Evolutionary conservation across 1,140 invertebrate species (phyloP).

Genomic region (Sipha flava): DNA sequence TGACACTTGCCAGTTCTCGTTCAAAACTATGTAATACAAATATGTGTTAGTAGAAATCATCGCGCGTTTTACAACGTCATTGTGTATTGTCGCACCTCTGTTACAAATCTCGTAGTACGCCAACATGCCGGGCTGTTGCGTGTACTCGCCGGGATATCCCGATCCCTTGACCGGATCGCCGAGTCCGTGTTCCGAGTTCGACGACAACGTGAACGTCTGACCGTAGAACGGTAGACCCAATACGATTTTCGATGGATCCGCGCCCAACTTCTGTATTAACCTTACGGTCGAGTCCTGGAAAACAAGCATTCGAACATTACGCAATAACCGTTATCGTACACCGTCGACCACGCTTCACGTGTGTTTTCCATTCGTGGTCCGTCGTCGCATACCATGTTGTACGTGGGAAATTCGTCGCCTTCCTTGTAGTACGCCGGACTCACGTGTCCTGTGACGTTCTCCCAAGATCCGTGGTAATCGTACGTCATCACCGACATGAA

Average conservation of each 20-base stretch:
- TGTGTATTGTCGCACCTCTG: conserved; percentile 49
- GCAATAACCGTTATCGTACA: no score
- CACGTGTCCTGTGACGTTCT: conserved; percentile 67
- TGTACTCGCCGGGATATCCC: conserved; percentile 70
- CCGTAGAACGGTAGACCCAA: conserved; percentile 84
- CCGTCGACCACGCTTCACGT: no score
- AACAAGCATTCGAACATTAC: not conserved
- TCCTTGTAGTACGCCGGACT: conserved; percentile 61
- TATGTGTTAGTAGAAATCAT: not conserved
- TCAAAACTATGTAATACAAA: conserved; percentile 36
- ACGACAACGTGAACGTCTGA: conserved; percentile 65
- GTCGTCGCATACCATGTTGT: conserved; percentile 61
- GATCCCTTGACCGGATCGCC: conserved; percentile 54
- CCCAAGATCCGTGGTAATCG: conserved; percentile 83
- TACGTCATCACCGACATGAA: conserved; percentile 84
- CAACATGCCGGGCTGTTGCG: conserved; percentile 80
- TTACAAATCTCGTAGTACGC: conserved; percentile 83
- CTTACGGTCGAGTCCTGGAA: conserved; percentile 68
- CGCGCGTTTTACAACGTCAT: not conserved
- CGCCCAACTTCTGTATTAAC: conserved; percentile 61
- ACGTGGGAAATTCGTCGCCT: conserved; percentile 60
- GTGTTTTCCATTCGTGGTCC: not conserved
- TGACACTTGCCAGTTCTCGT: conserved; percentile 36
- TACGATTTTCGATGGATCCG: conserved; percentile 68
- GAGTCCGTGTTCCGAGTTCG: conserved; percentile 46